Conservation (phyloP, 1,140 invertebrate genomes). For the Belonocnema kinseyi region DNA sequence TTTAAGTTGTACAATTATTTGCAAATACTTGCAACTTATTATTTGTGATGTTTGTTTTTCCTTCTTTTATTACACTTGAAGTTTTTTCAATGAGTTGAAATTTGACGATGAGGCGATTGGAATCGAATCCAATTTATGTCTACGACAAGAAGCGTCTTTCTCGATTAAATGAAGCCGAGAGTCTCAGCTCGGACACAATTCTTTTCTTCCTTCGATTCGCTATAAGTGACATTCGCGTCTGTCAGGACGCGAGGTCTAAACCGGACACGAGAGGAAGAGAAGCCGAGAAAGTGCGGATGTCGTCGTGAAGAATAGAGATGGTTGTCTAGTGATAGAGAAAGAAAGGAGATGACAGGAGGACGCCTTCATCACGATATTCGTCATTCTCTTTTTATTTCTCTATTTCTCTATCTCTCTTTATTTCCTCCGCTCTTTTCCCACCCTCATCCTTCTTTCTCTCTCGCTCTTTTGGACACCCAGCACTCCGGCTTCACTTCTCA, state of each 20-base stretch:
- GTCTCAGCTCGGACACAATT: constrained; percentile 57
- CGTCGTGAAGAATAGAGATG: constrained; percentile 23
- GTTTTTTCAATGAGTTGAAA: constrained; percentile 16
- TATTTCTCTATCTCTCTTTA: constrained; percentile 32
- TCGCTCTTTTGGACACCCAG: constrained; percentile 36
- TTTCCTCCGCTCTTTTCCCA: constrained; percentile 8
- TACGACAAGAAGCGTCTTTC: constrained; percentile 18
- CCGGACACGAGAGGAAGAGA: constrained; percentile 53
- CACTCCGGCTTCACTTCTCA: constrained; percentile 39
- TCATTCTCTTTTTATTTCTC: constrained; percentile 41
- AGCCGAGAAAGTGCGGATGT: constrained; percentile 56
- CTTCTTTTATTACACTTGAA: constrained; percentile 14
- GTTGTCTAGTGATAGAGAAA: constrained; percentile 15
- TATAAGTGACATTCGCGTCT: constrained; percentile 25
- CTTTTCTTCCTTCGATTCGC: constrained; percentile 49
- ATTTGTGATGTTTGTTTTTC: background rate
- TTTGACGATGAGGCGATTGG: constrained; percentile 19
- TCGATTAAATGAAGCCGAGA: constrained; percentile 49
- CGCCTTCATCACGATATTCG: constrained; percentile 70
- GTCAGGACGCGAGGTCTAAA: constrained; percentile 52
- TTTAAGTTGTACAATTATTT: too few species aligned
- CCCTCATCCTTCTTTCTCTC: constrained; percentile 46
- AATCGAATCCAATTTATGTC: constrained; percentile 25
- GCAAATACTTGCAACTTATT: background rate
- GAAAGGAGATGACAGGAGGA: constrained; percentile 58